phyloP scores from a whole-genome alignment of 2,888 invertebrate species.

The Macrosoma leucophasiata region DNA sequence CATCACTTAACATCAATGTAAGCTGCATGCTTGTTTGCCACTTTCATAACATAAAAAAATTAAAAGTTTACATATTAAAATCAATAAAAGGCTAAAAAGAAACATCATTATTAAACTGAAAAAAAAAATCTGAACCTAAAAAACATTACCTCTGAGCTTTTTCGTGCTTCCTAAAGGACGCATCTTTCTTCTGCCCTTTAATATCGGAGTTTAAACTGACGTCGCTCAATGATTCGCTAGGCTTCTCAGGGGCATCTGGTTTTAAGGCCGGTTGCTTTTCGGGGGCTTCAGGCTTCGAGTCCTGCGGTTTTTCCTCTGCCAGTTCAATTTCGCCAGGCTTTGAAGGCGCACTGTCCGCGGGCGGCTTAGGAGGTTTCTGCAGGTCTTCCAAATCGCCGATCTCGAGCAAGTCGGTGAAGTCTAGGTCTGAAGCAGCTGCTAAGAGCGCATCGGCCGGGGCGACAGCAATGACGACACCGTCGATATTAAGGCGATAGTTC shows the following conservation, averaged over 20 bases:
- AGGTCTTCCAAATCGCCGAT: conserved; percentile 41
- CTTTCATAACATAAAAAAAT: no score
- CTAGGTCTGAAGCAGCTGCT: conserved; percentile 69
- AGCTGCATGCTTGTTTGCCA: no score
- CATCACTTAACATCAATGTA: no score
- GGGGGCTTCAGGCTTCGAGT: conserved; percentile 23
- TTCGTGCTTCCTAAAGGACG: conserved; percentile 48
- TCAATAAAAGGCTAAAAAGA: no score
- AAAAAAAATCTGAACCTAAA: no score
- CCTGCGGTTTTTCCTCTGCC: conserved; percentile 27
- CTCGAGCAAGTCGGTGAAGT: conserved; percentile 53
- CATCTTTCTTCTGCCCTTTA: conserved; percentile 51
- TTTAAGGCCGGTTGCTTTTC: conserved; percentile 26
- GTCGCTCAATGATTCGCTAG: conserved; percentile 41
- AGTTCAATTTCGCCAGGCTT: conserved; percentile 29
- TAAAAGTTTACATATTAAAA: not conserved
- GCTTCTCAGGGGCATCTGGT: conserved; percentile 29
- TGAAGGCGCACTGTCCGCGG: conserved; percentile 27
- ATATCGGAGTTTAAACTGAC: conserved; percentile 38
- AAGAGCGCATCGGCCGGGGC: conserved; percentile 78
- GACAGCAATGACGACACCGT: conserved; percentile 80
- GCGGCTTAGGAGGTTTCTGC: conserved; percentile 30
- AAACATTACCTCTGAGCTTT: conserved; percentile 64
- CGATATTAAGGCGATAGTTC: conserved; percentile 82
- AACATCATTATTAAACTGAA: no score